Evolutionary conservation across 2,113 vertebrate genomes (phyloP).

Genomic region (Vidua chalybeata): DNA sequence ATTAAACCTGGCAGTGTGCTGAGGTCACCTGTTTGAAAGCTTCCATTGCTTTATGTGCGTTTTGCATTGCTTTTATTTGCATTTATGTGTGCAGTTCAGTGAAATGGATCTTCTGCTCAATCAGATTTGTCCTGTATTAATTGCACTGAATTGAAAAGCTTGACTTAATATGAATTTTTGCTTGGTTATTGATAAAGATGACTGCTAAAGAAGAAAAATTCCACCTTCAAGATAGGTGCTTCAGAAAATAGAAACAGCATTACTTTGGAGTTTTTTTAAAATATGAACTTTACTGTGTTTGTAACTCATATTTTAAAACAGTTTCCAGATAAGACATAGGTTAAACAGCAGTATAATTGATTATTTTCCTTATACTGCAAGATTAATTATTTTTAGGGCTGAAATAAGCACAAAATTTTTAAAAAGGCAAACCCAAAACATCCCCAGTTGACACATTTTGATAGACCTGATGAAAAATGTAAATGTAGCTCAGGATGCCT

Average conservation of each 20-base stretch:
- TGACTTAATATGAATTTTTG: neutral
- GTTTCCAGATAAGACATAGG: neutral
- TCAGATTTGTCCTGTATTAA: neutral
- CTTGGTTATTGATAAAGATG: neutral
- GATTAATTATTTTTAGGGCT: neutral
- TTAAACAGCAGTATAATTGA: neutral
- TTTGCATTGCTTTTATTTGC: neutral
- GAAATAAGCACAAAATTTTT: neutral
- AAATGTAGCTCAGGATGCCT: neutral
- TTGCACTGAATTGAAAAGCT: neutral
- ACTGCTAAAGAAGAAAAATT: neutral
- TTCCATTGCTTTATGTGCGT: neutral
- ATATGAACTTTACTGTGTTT: neutral
- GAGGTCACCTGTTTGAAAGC: slow-evolving; percentile 1
- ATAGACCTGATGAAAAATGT: neutral
- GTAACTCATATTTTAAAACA: neutral
- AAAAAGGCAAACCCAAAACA: neutral
- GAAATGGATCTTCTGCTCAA: neutral
- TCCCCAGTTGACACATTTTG: neutral
- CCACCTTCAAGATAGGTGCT: neutral
- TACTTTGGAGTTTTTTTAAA: neutral
- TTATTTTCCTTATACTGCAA: neutral
- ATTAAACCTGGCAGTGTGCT: neutral
- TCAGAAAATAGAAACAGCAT: neutral
- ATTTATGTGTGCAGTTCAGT: neutral